These are phyloP conservation scores for Clamator glandarius DNA, from an alignment of 2,797 vertebrate species.

Conservation along the genomic window DNA sequence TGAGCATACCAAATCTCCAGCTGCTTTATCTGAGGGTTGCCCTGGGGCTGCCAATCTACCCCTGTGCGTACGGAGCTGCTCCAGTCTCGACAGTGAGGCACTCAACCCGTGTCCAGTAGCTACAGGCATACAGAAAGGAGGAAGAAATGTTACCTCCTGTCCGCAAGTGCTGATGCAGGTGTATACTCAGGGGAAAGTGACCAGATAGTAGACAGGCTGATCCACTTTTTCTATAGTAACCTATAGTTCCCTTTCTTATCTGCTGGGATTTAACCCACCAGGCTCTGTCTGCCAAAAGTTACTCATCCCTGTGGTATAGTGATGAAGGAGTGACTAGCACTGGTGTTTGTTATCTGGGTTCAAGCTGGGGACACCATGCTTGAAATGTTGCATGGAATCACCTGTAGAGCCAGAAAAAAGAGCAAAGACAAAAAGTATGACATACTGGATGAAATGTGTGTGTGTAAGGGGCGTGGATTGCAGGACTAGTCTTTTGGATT, in stretches of 20 bases:
- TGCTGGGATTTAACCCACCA: not conserved
- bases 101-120: not conserved
- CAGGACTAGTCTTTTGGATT: not conserved
- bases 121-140: not conserved
- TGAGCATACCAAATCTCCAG: not conserved
- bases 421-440: not conserved
- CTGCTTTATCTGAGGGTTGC: not conserved
- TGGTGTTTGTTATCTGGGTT: not conserved
- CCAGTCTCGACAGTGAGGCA: rapidly evolving
- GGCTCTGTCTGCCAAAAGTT: not conserved
- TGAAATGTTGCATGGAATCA: not conserved
- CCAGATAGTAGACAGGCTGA: not conserved
- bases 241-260: not conserved
- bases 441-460: not conserved
- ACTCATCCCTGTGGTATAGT: not conserved
- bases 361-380: not conserved
- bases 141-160: not conserved
- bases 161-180: not conserved
- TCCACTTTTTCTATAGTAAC: not conserved
- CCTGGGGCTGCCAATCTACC: not conserved
- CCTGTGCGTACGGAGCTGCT: not conserved
- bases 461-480: no score
- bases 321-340: not conserved
- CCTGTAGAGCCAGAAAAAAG: not conserved
- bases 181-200: not conserved